These are phyloP conservation scores for Gambusia holbrooki DNA, from an alignment of 2,113 vertebrate genomes.

Conservation along the genomic window DNA sequence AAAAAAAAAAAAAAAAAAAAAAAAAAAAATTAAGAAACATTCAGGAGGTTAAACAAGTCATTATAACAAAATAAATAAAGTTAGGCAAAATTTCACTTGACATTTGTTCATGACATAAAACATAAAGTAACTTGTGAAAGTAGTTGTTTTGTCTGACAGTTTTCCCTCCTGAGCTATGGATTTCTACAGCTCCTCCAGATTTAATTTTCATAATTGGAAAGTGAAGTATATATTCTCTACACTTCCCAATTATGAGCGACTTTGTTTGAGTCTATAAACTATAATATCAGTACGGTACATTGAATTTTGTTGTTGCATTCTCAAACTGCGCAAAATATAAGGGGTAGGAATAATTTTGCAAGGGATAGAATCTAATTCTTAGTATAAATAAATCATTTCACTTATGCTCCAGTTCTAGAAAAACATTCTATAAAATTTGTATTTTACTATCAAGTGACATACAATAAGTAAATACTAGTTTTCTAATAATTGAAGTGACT, in stretches of 20 bases:
- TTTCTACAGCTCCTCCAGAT: too few species aligned
- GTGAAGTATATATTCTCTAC: neutral
- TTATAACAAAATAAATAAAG: neutral
- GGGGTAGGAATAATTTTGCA: neutral
- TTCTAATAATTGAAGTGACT: neutral
- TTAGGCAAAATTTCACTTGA: neutral
- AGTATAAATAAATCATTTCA: neutral
- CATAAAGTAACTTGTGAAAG: neutral
- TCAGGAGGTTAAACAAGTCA: neutral
- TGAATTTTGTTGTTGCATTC: neutral
- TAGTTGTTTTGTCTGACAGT: too few species aligned
- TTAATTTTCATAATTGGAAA: neutral
- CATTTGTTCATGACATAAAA: neutral
- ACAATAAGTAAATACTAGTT: neutral
- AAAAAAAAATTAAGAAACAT: slow-evolving; percentile 26
- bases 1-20: too few species aligned
- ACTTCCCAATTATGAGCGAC: neutral
- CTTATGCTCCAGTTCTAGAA: neutral
- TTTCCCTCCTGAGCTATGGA: too few species aligned
- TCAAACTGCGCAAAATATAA: neutral
- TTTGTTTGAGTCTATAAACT: neutral
- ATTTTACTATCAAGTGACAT: neutral
- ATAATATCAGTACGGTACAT: neutral
- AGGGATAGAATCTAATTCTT: neutral
- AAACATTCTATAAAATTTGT: neutral